Conservation (phyloP, 2,888 invertebrate species). For the Lamellibrachia satsuma region DNA sequence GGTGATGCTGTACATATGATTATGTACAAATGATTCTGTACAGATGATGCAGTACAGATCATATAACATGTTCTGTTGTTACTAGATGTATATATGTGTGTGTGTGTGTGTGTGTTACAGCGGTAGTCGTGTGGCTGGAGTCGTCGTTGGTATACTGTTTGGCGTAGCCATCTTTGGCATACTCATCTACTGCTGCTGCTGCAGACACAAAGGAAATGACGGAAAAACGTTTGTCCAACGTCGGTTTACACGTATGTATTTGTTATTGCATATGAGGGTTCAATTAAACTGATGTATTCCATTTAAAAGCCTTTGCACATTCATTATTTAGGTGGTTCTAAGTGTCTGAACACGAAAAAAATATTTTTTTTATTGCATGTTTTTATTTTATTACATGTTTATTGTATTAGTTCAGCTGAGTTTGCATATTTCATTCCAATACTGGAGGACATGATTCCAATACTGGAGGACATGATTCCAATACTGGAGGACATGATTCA, state of each 20-base stretch:
- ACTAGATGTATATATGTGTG: background rate
- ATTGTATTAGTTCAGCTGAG: no score
- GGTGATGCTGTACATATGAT: no score
- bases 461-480: no score
- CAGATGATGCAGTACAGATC: background rate
- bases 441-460: background rate
- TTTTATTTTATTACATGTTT: no score
- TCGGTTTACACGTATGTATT: background rate
- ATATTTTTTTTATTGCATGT: no score
- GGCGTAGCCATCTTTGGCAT: background rate
- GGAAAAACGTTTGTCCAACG: background rate
- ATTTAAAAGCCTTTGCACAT: no score
- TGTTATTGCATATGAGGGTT: background rate
- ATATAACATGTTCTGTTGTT: background rate
- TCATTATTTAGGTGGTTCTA: no score
- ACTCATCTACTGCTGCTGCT: conserved; percentile 30
- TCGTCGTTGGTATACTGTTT: conserved; percentile 27
- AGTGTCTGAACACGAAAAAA: no score
- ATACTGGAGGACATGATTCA: no score
- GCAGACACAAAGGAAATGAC: background rate
- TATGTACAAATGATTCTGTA: no score
- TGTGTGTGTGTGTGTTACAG: conserved; percentile 18
- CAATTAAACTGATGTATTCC: no score
- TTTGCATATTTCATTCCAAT: background rate
- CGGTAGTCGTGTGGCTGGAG: conserved; percentile 29